Conservation (phyloP, 2,797 vertebrate species). For the Odontamblyopus rebecca region DNA sequence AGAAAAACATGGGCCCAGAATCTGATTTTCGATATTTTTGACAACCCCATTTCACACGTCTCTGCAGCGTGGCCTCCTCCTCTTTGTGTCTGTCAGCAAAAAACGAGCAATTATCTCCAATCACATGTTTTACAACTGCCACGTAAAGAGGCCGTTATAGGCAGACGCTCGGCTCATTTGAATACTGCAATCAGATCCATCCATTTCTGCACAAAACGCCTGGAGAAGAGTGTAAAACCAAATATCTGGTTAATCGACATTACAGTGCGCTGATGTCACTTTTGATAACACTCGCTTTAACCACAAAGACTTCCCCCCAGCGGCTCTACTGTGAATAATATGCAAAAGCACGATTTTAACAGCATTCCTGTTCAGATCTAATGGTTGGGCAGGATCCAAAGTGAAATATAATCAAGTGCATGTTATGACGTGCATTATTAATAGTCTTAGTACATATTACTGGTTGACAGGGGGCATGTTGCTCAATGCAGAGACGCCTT, state of each 20-base stretch:
- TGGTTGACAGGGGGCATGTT: neutral
- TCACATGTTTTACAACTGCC: slow-evolving; percentile 44
- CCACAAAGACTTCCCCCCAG: slow-evolving; percentile 31
- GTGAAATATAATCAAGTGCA: slow-evolving; percentile 19
- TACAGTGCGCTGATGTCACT: slow-evolving; percentile 13
- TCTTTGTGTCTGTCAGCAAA: slow-evolving; percentile 49
- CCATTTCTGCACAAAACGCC: slow-evolving; percentile 16
- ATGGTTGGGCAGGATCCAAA: slow-evolving; percentile 28
- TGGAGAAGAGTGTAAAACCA: neutral
- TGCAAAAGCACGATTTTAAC: slow-evolving; percentile 25
- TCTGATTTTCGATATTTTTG: too few species aligned
- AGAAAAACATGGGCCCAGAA: too few species aligned
- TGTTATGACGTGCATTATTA: neutral
- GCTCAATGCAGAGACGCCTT: slow-evolving; percentile 7
- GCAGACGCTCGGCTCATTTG: neutral
- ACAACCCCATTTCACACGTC: slow-evolving; percentile 15
- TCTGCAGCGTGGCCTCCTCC: slow-evolving; percentile 46
- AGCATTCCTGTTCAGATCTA: slow-evolving; percentile 43
- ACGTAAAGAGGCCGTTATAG: slow-evolving; percentile 38
- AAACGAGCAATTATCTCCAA: slow-evolving; percentile 58
- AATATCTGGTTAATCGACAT: slow-evolving; percentile 6
- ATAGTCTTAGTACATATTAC: slow-evolving; percentile 5
- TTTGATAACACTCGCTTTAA: slow-evolving; percentile 1
- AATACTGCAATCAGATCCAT: slow-evolving; percentile 12
- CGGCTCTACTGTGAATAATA: slow-evolving; percentile 13